phyloP scores from a whole-genome alignment of 2,113 vertebrate species.

The Oxyruncus cristatus region DNA sequence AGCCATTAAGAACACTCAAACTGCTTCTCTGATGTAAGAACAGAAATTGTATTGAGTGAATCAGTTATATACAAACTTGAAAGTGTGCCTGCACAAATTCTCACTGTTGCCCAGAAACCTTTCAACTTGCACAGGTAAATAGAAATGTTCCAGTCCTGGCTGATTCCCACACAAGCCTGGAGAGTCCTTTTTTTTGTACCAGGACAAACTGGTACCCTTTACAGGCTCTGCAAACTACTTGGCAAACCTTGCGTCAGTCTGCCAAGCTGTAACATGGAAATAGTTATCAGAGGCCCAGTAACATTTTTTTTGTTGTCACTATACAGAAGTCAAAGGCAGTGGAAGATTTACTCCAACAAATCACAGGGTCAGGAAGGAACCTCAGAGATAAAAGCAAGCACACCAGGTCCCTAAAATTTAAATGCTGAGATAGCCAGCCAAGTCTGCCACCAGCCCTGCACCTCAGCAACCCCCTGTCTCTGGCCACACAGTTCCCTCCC shows the following conservation, averaged over 20 bases:
- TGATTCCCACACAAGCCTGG: neutral
- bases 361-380: neutral
- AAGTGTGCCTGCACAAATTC: neutral
- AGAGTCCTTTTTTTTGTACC: too few relatives aligned
- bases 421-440: neutral
- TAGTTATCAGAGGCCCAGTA: neutral
- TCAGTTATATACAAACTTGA: neutral
- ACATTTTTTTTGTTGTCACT: neutral
- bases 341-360: neutral
- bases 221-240: neutral
- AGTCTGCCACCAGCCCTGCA: neutral
- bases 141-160: neutral
- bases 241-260: neutral
- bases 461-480: neutral
- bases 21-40: constrained; percentile 24
- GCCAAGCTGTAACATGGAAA: neutral
- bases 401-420: neutral
- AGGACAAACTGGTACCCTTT: neutral
- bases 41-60: constrained; percentile 31
- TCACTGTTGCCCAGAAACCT: neutral
- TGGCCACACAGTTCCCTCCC: neutral
- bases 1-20: constrained; percentile 48
- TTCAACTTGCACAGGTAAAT: neutral
- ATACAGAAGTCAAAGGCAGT: neutral
- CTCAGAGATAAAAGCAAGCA: neutral